Evolutionary conservation across 92 coral and sea anemone genomes (phyloP), one percentile per base, ranked within the genome.

Genomic region (Porites cylindrica): DNA sequence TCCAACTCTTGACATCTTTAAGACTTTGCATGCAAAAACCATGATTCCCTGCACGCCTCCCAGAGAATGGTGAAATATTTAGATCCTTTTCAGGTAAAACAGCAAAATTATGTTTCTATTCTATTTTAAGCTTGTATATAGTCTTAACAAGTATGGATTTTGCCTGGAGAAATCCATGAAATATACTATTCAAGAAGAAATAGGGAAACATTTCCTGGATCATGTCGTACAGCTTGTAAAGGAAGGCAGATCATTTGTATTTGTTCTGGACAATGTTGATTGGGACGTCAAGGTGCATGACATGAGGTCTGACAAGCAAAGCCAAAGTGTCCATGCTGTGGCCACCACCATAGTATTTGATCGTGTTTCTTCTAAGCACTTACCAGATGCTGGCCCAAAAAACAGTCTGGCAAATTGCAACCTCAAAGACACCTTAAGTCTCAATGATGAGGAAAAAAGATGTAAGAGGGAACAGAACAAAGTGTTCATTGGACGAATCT

Each of bases 341-440:
- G 92, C 94, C 21, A 91, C 94, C 16, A 86, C 89, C 78, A 76
- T 91, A 14, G 94, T 91, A 51, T 82, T 91, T 87, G 91, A 91
- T 76, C 77, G 94, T 76, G 89, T 91, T 9, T 3, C 81, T 17
- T 63, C 88, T 87, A 82, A 68, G 9, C 78, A 82, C 61, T 38
- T 87, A 54, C 91, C 94, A 17, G 87, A 88, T 66, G 67, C 68
- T 65, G 88, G 89, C 59, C 82, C 93, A 20, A 66, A 87, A 62
- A 63, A 86, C 56, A 50, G 50, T 68, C 90, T 86, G 79, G 80
- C 79, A 16, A 56, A 82, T 17, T 80, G 86, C 66, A 52, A 86
- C 78, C 16, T 91, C 51, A 86, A 91, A 88, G 93, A 81, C 18
- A 52, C 82, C 29, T 51, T 86, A 9, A 82, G 66, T 38, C 78